phyloP scores from a whole-genome alignment of 2,113 vertebrate genomes.

The Chaetodon auriga region DNA sequence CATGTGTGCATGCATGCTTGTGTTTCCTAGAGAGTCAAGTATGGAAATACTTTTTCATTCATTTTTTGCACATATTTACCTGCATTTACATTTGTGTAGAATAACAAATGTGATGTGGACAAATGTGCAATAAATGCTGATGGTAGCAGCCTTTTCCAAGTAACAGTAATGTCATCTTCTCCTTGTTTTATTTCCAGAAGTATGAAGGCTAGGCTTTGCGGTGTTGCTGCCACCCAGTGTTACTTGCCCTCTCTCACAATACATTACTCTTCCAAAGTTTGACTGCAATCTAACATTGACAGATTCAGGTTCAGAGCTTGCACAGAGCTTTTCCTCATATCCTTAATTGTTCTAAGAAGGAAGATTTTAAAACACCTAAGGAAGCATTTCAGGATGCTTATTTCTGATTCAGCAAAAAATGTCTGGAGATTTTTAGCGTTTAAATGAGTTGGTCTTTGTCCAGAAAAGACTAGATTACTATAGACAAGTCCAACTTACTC shows the following conservation, averaged over 20 bases:
- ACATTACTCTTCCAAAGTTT: not conserved
- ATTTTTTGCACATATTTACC: slow-evolving; percentile 17
- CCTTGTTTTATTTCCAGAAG: not conserved
- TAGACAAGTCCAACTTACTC: not conserved
- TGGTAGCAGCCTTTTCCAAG: not conserved
- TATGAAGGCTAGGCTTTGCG: not conserved
- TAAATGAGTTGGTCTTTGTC: too few species aligned
- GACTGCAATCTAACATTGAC: not conserved
- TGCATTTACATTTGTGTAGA: not conserved
- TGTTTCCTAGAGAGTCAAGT: slow-evolving; percentile 6
- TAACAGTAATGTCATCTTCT: not conserved
- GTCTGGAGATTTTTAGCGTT: not conserved
- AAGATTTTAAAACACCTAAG: not conserved
- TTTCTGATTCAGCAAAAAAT: not conserved
- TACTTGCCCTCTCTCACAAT: not conserved
- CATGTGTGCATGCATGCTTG: slow-evolving; percentile 2
- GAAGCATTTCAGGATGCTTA: not conserved
- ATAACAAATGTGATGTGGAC: slow-evolving; percentile 1
- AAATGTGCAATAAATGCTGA: not conserved
- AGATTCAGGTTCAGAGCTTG: not conserved
- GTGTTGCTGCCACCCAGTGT: slow-evolving; percentile 17
- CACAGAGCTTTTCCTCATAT: not conserved
- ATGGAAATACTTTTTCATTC: slow-evolving; percentile 2
- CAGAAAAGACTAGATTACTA: not conserved
- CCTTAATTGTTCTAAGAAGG: not conserved